Base-by-base conservation (phyloP, 1,140 invertebrate species). In the Zaprionus gabonicus region DNA sequence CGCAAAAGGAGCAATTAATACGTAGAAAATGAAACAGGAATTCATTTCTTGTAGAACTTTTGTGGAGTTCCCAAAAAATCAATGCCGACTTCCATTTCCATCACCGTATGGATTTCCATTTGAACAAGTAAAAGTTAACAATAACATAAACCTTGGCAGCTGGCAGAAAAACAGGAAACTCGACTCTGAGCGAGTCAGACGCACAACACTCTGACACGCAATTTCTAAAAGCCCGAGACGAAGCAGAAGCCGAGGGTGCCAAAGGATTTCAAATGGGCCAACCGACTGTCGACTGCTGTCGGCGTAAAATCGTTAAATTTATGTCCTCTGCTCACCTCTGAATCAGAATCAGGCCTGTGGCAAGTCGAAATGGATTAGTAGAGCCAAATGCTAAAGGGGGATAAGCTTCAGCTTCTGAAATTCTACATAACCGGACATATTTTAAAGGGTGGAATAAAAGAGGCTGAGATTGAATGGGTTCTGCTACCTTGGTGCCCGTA, bases 291-390 rank as follows among this genome's bases (percentile, higher is more conserved):
- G 38, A 49, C 78, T 84, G 67, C 77, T 62, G 75, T 62, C 66
- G 71, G 72, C 84, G 88, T 88, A 88, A 88, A 88, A 81, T 77
- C 81, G 84, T 87, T 88, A 88, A 78, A 88, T 87, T 87, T 87
- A 87, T 82, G 85, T 81, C n/a, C 67, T 73, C 55, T 60, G 74
- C 31, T 55, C 55, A 60, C 58, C 55, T 44, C n/a, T 13, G 20
- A 59, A 63, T 58, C 53, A 27, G 4, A 9, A 63, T 34, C 41
- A 41, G n/a, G n/a, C 7, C 27, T 4, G 38, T 31, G 53, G 31
- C 17, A 58, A 65, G 63, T 73, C 71, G 70, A 68, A 72, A 67
- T 74, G 66, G 46, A 68, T 71, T 75, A 64, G 59, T 53, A 71
- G 25, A 36, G 55, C 25, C 63, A 75, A 78, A 55, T 69, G 34